phyloP scores from a whole-genome alignment of 2,797 vertebrate species.

The Picus viridis region DNA sequence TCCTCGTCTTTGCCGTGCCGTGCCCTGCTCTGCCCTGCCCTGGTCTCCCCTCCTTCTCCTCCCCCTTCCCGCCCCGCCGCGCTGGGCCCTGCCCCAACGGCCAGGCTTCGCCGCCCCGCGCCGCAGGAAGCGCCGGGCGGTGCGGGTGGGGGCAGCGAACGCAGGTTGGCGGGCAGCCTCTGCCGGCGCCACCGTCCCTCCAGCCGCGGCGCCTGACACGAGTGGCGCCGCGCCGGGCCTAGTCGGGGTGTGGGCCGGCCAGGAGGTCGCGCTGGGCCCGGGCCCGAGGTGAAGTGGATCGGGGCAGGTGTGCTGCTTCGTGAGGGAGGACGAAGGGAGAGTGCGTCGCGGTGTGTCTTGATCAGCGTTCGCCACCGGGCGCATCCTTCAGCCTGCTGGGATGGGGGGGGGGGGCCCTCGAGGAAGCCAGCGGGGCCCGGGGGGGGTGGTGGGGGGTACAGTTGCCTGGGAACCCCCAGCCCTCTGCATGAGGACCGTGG shows the following conservation, averaged over 20 bases:
- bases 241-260: neutral
- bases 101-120: neutral
- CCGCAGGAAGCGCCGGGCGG: neutral
- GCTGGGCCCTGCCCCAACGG: neutral
- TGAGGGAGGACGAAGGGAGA: neutral
- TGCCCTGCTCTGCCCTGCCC: neutral
- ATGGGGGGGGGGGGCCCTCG: too few species aligned
- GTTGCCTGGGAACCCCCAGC: too few species aligned
- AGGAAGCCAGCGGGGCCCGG: neutral
- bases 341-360: neutral
- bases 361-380: neutral
- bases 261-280: too few species aligned
- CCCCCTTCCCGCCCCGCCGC: neutral
- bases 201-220: neutral
- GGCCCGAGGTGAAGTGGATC: neutral
- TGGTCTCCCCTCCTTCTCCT: neutral
- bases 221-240: neutral
- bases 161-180: neutral
- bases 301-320: neutral
- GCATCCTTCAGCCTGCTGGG: neutral
- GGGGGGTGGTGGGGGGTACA: too few species aligned
- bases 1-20: neutral
- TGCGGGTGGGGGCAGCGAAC: neutral
- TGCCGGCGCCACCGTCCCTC: neutral
- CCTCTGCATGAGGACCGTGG: fast-evolving